A percentile compares a stretch with the other conserved stretches of the same genome.
These are phyloP conservation scores for Drosophila lowei DNA, from an alignment of 1,140 invertebrate genomes.

Conservation along the genomic window DNA sequence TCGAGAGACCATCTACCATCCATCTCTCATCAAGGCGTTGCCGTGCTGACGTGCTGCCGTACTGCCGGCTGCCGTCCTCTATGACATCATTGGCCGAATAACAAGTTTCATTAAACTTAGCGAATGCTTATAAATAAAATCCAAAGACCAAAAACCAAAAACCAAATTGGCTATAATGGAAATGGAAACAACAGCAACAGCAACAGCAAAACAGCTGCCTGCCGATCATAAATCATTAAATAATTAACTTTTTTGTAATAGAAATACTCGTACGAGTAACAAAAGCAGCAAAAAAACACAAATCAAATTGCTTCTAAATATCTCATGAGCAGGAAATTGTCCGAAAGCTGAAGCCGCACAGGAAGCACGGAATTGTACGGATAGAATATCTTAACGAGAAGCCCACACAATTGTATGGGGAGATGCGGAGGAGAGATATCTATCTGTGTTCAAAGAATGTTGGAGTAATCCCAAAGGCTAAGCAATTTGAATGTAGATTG, in stretches of 20 bases:
- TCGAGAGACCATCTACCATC: conserved; percentile 13
- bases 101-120: conserved; percentile 77
- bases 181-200: conserved; percentile 31
- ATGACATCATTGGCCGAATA: conserved; percentile 59
- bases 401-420: conserved; percentile 34
- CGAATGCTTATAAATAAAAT: conserved; percentile 77
- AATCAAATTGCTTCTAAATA: conserved; percentile 31
- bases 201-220: conserved; percentile 19
- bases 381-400: conserved; percentile 26
- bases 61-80: conserved; percentile 12
- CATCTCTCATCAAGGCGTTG: conserved; percentile 59
- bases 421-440: conserved; percentile 12
- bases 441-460: conserved; percentile 17
- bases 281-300: conserved; percentile 26
- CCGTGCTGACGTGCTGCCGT: conserved; percentile 2
- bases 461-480: conserved; percentile 6
- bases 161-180: conserved; percentile 42
- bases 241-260: conserved; percentile 74
- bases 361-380: conserved; percentile 45
- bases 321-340: conserved; percentile 65
- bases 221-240: conserved; percentile 78
- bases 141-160: conserved; percentile 19
- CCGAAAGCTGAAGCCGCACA: conserved; percentile 30
- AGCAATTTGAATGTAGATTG: neutral
- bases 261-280: conserved; percentile 10